Base-by-base conservation (phyloP, 2,797 vertebrate genomes). In the Varecia variegata region DNA sequence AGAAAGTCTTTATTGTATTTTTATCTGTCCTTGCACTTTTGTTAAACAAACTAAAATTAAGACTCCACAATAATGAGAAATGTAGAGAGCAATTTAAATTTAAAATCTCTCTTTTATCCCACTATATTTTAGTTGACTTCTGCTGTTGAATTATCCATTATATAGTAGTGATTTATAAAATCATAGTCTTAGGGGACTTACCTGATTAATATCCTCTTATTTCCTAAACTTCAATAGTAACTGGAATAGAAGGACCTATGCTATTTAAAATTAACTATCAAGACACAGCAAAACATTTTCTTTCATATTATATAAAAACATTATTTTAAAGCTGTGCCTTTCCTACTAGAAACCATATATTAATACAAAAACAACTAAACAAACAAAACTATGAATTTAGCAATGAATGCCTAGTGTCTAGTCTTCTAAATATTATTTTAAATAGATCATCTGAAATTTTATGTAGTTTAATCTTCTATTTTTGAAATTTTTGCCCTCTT, bases 21-120 rank as follows among this genome's bases (percentile, higher is more conserved):
- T 93, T 77, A 87, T 67, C 73, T 90, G 25, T 23, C 32, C 5
- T 84, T 92, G 45, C 20, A 89, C 93, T 96, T 97, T 6, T 90
- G 30, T 83, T 87, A 81, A 90, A 68, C n/a, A 92, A 96, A 95
- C 35, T 54, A 95, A 95, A 95, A 76, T 52, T 80, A 80, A 80
- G 68, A 80, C 45, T 93, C 30, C 92, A 79, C 87, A 74, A 90
- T 88, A 96, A 86, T 81, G 62, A 95, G 77, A 97, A 96, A 90
- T n/a, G 3, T 60, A 86, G 52, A 80, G 13, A 91, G 14, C 27
- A 76, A 93, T 70, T 85, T 94, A 88, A 92, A 90, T 90, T 88
- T 30, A 92, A 93, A 96, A 95, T 86, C 47, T 87, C 60, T 89
- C 38, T 84, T 54, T 73, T 62, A 67, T 92, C 21, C 1, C 17